Base-by-base conservation (phyloP, 2,797 vertebrate genomes). In the Crenuchus spilurus region DNA sequence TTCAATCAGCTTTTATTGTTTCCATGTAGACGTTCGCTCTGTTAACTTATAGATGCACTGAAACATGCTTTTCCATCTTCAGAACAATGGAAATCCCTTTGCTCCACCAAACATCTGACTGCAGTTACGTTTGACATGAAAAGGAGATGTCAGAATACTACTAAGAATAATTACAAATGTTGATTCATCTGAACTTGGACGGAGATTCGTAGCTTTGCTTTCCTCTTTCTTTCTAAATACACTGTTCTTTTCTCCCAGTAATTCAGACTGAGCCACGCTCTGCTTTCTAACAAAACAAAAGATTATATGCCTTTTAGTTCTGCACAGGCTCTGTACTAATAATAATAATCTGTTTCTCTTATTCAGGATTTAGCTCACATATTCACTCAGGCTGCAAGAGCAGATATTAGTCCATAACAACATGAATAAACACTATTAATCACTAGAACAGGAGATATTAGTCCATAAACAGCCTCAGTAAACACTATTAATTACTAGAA, bases 1-100 rank as follows among this genome's bases (percentile, higher is more conserved):
- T 69, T 33, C 46, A 46, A 4, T 22, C 52, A 44, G 18, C 24
- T 39, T 75, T 75, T 46, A 70, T 75, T 70, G 48, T 33, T 62
- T 60, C 65, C 73, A 62, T 62, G 16, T 62, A 62, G 22, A 62
- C 39, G 41, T 39, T 3, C 18, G 20, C 41, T 24, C 35, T 69
- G 46, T 44, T 39, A 7, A 42, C 2, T 58, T 37, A 9, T 35
- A 26, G 9, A 18, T 51, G 31, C 18, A 62, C 54, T 42, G 46
- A 62, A 52, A 18, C 13, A 41, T 26, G 42, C 8, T 62, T 62
- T 31, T 73, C 46, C 62, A 51, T 67, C 30, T 61, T 26, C 14
- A 22, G 46, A 62, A 51, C 48, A 70, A 54, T 52, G 22, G 2
- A 54, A 62, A 22, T 33, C 31, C 28, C 8, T 62, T 28, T 35